A percentile compares a stretch with the other conserved stretches of the same genome.
These are phyloP conservation scores for Paramormyrops kingsleyae DNA, from an alignment of 2,113 vertebrate species.

Conservation along the genomic window DNA sequence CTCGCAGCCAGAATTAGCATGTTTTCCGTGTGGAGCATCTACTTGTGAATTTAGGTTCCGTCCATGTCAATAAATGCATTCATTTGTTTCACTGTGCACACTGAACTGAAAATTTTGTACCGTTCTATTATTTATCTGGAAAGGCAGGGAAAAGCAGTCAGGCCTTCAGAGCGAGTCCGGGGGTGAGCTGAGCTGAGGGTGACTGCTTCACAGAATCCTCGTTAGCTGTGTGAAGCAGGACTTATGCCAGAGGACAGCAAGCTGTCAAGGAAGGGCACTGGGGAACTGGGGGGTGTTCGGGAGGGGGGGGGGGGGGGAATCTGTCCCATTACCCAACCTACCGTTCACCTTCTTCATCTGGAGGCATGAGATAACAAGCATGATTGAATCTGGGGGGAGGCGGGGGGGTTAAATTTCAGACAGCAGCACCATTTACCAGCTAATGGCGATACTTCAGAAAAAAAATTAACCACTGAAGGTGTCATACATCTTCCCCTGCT, in stretches of 20 bases:
- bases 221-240: slow-evolving; percentile 24
- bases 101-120: background rate
- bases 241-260: slow-evolving; percentile 9
- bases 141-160: background rate
- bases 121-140: background rate
- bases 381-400: background rate
- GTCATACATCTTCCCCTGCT: background rate
- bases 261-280: background rate
- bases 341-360: background rate
- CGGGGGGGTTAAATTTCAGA: background rate
- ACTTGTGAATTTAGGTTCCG: background rate
- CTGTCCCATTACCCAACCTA: background rate
- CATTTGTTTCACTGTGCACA: background rate
- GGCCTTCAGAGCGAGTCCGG: slow-evolving; percentile 3
- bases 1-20: background rate
- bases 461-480: background rate
- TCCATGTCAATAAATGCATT: background rate
- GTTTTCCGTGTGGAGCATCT: background rate
- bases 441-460: background rate
- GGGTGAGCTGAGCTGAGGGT: slow-evolving; percentile 16
- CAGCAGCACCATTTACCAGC: background rate
- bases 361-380: slow-evolving; percentile 1
- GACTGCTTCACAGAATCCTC: slow-evolving; percentile 19
- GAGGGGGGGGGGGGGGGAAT: background rate
- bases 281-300: background rate